These are phyloP conservation scores for Halichondria panicea DNA, from an alignment of 37 sponge, comb jelly and placozoan species.

Conservation along the genomic window DNA sequence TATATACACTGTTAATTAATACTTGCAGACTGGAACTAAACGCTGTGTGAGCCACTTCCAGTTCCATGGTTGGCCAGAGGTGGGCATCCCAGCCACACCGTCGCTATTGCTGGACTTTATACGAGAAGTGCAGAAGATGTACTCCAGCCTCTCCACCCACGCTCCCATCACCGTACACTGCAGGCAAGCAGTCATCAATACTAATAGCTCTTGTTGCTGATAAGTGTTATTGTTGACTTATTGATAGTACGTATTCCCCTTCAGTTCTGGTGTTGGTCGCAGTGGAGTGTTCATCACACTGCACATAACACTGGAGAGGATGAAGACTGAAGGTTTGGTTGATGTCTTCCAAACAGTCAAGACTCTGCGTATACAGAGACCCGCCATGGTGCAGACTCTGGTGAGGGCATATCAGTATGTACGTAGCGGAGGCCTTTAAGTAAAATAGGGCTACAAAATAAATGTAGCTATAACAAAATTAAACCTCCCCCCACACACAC, in stretches of 20 bases:
- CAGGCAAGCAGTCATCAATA: conserved; percentile 42
- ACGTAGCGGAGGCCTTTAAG: not conserved
- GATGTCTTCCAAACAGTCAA: conserved; percentile 96
- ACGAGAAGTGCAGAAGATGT: conserved; percentile 76
- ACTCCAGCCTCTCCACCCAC: conserved; percentile 38
- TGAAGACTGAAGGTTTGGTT: conserved; percentile 74
- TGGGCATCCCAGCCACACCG: conserved; percentile 65
- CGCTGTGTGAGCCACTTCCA: conserved; percentile 82
- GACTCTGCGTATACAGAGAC: conserved; percentile 87
- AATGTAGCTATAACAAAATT: no score
- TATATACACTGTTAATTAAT: conserved; percentile 2
- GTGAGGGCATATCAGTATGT: conserved; percentile 45
- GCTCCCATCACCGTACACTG: conserved; percentile 82
- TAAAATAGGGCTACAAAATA: no score
- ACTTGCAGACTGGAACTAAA: conserved; percentile 25
- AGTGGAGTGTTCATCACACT: conserved; percentile 90
- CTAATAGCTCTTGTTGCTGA: conserved; percentile 1
- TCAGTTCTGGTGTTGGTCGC: conserved; percentile 92
- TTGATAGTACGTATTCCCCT: not conserved
- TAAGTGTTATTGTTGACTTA: not conserved
- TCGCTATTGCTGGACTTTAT: conserved; percentile 81
- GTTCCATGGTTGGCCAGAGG: conserved; percentile 84
- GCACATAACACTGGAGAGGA: conserved; percentile 78
- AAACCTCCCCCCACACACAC: no score
- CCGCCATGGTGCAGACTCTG: conserved; percentile 95